phyloP scores from a whole-genome alignment of 2,113 vertebrate species.

The Antidorcas marsupialis region DNA sequence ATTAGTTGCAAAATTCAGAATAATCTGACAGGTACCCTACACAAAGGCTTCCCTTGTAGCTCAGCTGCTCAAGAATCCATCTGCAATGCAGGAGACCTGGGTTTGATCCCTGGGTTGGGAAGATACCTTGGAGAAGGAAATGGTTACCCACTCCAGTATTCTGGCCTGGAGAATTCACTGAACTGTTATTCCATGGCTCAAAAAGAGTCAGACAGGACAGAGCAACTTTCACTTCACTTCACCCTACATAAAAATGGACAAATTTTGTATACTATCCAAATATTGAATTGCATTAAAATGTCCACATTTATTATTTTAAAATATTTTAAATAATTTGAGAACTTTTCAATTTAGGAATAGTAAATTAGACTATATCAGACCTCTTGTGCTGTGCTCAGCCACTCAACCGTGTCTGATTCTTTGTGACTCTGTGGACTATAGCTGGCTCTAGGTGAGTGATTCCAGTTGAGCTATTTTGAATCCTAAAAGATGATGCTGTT shows the following conservation, averaged over 20 bases:
- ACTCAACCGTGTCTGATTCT: neutral
- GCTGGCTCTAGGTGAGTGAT: neutral
- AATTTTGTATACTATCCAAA: neutral
- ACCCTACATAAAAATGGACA: neutral
- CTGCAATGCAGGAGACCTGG: neutral
- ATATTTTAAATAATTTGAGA: neutral
- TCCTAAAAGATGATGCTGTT: neutral
- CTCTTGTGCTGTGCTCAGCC: neutral
- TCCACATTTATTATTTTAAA: neutral
- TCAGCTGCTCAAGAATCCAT: neutral
- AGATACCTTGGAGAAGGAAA: neutral
- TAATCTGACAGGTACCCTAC: neutral
- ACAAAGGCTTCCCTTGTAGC: neutral
- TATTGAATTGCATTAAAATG: neutral
- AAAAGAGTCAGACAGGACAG: neutral
- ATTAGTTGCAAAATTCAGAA: neutral
- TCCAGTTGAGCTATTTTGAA: neutral
- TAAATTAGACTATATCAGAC: neutral
- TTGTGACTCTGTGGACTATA: neutral
- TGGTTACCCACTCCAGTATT: neutral
- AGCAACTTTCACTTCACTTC: neutral
- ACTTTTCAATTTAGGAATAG: neutral
- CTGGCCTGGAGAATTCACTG: neutral
- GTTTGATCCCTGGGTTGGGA: neutral
- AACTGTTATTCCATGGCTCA: neutral